Conservation (phyloP, 2,888 invertebrate genomes). For the Scaptodrosophila latifasciaeformis region DNA sequence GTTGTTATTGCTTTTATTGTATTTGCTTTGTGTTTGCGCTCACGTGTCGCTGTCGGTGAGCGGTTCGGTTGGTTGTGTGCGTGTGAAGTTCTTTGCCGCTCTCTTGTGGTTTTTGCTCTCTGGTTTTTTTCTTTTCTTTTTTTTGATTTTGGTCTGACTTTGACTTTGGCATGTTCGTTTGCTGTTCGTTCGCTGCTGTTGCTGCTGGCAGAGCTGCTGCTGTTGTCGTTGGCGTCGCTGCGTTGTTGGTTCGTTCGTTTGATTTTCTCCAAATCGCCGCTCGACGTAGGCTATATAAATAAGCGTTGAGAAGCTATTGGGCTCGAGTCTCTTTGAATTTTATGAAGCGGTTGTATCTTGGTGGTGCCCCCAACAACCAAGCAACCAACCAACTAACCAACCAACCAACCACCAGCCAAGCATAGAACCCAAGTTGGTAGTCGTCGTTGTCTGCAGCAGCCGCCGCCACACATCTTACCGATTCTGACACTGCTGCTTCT, state of each 20-base stretch:
- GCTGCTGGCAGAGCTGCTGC: slow-evolving; percentile 18
- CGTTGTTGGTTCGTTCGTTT: slow-evolving; percentile 36
- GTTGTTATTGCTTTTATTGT: slow-evolving; percentile 16
- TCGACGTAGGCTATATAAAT: slow-evolving; percentile 76
- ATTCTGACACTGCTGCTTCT: slow-evolving; percentile 20
- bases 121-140: slow-evolving; percentile 7
- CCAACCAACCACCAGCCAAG: slow-evolving; percentile 36
- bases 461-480: neutral
- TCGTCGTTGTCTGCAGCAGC: slow-evolving; percentile 37
- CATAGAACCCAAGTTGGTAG: slow-evolving; percentile 40
- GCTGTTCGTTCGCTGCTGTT: slow-evolving; percentile 21
- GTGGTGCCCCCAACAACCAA: slow-evolving; percentile 57
- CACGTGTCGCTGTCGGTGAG: slow-evolving; percentile 40
- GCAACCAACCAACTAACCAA: too few relatives aligned
- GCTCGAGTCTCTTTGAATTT: slow-evolving; percentile 76
- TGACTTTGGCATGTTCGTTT: slow-evolving; percentile 45
- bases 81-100: slow-evolving; percentile 52
- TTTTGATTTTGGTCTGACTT: slow-evolving; percentile 34
- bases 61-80: slow-evolving; percentile 12
- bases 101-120: slow-evolving; percentile 38
- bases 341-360: slow-evolving; percentile 75
- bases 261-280: slow-evolving; percentile 71
- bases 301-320: slow-evolving; percentile 75
- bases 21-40: slow-evolving; percentile 30
- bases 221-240: slow-evolving; percentile 14